phyloP scores from a whole-genome alignment of 2,888 invertebrate species.

The Stenichneumon culpator region DNA sequence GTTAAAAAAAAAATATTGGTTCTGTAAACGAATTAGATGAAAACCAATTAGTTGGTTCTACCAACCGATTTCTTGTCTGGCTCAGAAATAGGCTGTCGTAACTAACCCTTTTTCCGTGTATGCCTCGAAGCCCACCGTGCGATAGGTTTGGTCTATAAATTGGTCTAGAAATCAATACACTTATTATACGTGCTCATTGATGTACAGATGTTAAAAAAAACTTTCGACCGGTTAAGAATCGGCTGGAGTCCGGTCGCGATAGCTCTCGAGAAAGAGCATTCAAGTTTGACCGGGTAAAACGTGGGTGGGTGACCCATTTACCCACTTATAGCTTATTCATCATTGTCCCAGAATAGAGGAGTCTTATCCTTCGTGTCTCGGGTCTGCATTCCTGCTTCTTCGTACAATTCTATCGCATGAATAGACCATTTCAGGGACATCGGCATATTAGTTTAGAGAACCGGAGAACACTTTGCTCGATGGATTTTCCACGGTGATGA shows the following conservation, averaged over 20 bases:
- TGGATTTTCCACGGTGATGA: background rate
- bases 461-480: background rate
- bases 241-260: slow-evolving; percentile 43
- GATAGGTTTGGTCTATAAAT: too few species aligned
- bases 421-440: slow-evolving; percentile 18
- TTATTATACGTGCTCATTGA: too few species aligned
- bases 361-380: slow-evolving; percentile 48
- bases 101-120: too few species aligned
- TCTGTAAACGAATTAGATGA: too few species aligned
- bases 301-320: slow-evolving; percentile 76
- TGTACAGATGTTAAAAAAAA: slow-evolving; percentile 1
- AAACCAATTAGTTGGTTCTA: too few species aligned
- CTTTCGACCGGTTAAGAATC: slow-evolving; percentile 68
- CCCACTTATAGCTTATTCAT: slow-evolving; percentile 74
- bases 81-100: too few species aligned
- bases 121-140: too few species aligned
- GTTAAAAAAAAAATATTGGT: too few species aligned
- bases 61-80: too few species aligned
- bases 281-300: slow-evolving; percentile 62
- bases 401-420: slow-evolving; percentile 31
- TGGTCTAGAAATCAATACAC: too few species aligned
- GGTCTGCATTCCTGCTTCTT: slow-evolving; percentile 36
- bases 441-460: slow-evolving; percentile 28
- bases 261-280: slow-evolving; percentile 46
- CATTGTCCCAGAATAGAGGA: slow-evolving; percentile 67